Percentiles rank a stretch among this genome's conserved stretches.
Conservation (phyloP, 1,140 invertebrate species). For the Dinothrombium tinctorium region DNA sequence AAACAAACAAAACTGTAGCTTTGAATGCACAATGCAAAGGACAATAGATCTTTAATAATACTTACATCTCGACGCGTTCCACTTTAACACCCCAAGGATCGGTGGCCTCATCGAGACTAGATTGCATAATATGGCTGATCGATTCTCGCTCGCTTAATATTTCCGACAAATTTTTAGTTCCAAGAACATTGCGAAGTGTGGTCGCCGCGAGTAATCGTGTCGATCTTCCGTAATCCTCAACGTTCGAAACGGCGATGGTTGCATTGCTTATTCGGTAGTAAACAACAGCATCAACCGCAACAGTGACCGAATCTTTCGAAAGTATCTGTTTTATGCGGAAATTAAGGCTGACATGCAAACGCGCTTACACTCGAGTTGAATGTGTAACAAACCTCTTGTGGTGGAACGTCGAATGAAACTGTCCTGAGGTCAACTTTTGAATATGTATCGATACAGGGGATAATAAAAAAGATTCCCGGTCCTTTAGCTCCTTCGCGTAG, state of each 20-base stretch:
- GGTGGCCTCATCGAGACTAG: constrained; percentile 29
- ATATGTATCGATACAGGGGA: constrained; percentile 30
- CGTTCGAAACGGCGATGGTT: constrained; percentile 33
- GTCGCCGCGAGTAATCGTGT: constrained; percentile 22
- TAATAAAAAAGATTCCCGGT: constrained; percentile 27
- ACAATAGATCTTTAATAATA: no score
- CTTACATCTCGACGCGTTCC: constrained; percentile 33
- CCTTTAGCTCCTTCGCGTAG: constrained; percentile 67
- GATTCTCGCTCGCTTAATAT: constrained; percentile 29
- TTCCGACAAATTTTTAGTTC: constrained; percentile 29
- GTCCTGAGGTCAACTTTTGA: constrained; percentile 31
- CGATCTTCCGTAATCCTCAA: constrained; percentile 27
- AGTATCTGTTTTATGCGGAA: no score
- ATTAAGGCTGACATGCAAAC: no score
- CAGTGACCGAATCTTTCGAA: constrained; percentile 75
- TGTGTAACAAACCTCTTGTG: constrained; percentile 25
- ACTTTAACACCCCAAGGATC: constrained; percentile 38
- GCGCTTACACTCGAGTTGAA: no score
- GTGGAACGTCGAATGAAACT: constrained; percentile 33
- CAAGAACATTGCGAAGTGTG: constrained; percentile 28
- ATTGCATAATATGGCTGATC: constrained; percentile 28
- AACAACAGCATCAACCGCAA: constrained; percentile 46
- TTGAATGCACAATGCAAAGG: no score
- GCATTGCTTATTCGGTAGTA: constrained; percentile 37
- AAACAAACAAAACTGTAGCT: no score